Conservation (phyloP, 2,113 vertebrate genomes). For the Anoura caudifer region DNA sequence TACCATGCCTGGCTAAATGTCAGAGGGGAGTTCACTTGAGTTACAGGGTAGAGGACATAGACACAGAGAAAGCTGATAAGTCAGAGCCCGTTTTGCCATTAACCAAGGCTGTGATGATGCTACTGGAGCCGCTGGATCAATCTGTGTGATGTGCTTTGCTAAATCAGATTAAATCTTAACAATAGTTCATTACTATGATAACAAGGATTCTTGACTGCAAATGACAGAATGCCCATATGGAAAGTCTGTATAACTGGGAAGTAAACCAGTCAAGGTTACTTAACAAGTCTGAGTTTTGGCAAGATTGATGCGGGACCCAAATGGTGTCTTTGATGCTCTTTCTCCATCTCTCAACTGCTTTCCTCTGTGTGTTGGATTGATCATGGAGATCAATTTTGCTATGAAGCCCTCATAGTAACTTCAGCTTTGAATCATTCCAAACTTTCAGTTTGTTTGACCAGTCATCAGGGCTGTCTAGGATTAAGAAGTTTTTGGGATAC, state of each 20-base stretch:
- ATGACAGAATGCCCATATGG: background rate
- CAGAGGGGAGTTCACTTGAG: background rate
- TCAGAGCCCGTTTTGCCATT: background rate
- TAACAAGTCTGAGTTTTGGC: background rate
- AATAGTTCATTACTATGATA: background rate
- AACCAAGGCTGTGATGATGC: background rate
- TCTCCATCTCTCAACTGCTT: background rate
- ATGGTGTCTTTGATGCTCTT: background rate
- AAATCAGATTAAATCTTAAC: background rate
- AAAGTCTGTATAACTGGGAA: background rate
- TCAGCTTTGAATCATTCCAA: background rate
- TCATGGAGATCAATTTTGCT: background rate
- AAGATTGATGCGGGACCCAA: background rate
- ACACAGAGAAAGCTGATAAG: background rate
- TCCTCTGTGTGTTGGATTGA: background rate
- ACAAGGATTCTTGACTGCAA: background rate
- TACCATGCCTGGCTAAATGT: background rate
- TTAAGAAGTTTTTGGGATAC: background rate
- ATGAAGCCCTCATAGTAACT: background rate
- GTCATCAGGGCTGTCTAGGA: background rate
- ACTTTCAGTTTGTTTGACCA: background rate
- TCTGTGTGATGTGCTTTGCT: background rate
- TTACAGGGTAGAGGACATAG: background rate
- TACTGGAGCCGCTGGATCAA: background rate
- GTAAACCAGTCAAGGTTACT: background rate